Evolutionary conservation across 2,888 invertebrate species (phyloP).

Genomic region (Drosophila meridionalis): DNA sequence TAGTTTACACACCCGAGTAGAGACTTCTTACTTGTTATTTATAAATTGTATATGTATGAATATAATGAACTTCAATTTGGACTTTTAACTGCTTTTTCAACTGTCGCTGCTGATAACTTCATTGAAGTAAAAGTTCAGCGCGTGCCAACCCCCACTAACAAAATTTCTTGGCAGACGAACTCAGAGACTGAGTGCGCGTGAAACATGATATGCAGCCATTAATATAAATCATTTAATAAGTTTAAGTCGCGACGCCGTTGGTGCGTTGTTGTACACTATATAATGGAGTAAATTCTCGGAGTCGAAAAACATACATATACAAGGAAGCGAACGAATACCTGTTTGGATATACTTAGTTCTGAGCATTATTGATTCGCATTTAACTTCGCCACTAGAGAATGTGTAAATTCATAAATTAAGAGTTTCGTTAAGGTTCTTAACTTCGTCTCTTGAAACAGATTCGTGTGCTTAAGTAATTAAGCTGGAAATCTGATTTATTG

Average conservation of each 20-base stretch:
- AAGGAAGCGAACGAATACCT: conserved; percentile 32
- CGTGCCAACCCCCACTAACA: conserved; percentile 85
- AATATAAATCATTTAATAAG: conserved; percentile 82
- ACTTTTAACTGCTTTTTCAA: conserved; percentile 7
- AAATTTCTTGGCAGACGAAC: conserved; percentile 78
- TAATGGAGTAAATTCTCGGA: conserved; percentile 41
- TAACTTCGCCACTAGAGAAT: not conserved
- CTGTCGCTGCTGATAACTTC: conserved; percentile 67
- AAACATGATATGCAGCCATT: conserved; percentile 83
- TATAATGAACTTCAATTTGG: not conserved
- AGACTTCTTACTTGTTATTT: not conserved
- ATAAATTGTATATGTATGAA: not conserved
- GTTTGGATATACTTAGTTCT: conserved; percentile 27
- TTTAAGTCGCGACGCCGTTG: conserved; percentile 60
- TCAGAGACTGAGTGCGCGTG: conserved; percentile 74
- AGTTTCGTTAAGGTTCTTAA: not conserved
- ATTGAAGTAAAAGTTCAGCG: conserved; percentile 70
- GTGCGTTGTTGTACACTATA: conserved; percentile 35
- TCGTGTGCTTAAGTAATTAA: conserved; percentile 1
- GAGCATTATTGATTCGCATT: conserved; percentile 21
- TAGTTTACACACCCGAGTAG: no score
- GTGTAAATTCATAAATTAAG: conserved; percentile 3
- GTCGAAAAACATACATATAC: conserved; percentile 43
- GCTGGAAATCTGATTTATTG: not conserved
- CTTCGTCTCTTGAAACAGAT: not conserved